Conservation (phyloP, 2,113 vertebrate species). For the Eclectus roratus region DNA sequence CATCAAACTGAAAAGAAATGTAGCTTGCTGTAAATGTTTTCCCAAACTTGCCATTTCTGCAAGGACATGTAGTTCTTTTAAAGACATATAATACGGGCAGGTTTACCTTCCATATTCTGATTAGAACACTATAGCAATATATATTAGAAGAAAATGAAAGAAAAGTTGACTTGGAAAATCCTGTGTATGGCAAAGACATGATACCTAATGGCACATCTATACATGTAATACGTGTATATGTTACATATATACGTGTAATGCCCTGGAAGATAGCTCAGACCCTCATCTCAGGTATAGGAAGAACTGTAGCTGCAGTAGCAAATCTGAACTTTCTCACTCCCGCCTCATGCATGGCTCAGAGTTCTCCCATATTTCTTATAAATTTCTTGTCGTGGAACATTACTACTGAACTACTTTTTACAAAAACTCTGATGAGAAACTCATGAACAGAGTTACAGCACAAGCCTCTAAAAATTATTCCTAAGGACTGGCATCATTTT, state of each 20-base stretch:
- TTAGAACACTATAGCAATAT: background rate
- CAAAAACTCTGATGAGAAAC: background rate
- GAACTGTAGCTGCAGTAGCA: background rate
- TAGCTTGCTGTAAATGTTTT: background rate
- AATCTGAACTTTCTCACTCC: background rate
- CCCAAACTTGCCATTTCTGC: background rate
- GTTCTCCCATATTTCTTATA: background rate
- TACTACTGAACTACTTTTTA: background rate
- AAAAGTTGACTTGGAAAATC: background rate
- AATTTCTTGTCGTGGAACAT: background rate
- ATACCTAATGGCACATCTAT: background rate
- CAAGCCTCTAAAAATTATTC: background rate
- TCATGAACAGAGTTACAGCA: background rate
- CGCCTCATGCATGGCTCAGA: background rate
- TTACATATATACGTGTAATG: no score
- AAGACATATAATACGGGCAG: rapidly evolving
- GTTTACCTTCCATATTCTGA: background rate
- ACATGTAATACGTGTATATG: no score
- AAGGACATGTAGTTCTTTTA: background rate
- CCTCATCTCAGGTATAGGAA: background rate
- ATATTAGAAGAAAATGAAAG: background rate
- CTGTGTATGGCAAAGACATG: background rate
- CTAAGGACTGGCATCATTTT: background rate
- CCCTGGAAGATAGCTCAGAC: background rate
- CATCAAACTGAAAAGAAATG: background rate